Evolutionary conservation across 1,140 invertebrate species (phyloP), one percentile per base, ranked within the genome.

Genomic region (Diprion similis): DNA sequence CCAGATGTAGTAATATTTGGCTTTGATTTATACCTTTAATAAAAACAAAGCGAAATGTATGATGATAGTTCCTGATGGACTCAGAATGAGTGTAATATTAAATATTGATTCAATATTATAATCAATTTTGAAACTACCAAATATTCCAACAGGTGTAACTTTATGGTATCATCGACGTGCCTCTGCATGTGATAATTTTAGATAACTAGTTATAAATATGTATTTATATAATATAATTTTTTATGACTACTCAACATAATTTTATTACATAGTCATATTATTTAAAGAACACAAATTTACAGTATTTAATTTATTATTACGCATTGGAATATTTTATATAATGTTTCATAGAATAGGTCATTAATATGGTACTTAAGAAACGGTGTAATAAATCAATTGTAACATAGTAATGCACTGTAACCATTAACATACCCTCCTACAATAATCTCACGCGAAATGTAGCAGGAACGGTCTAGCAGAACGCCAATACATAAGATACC

Each of bases 141-240:
- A 8, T 59, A 59, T 59, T 59, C 51, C 51, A 59, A 59, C 11
- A 59, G 11, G n/a, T 59, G 51, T 59, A 9, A 59, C 51, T 59
- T 59, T 59, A 59, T 59, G 51, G n/a, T 59, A 59, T 59, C 9
- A 59, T 59, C 51, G 51, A 59, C 51, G 51, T 59, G 51, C 51
- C 51, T 59, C 51, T 9, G 51, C 51, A 59, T 59, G n/a, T 15
- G 51, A 59, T 59, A 59, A 59, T 59, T 59, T 59, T 15, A 59
- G 3, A 6, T 8, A 59, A 59, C 9, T 59, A 13, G 51, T 59
- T 59, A 59, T 59, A 59, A 59, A 59, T 59, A 59, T 59, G 11
- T 37, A 59, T 59, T 59, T 17, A 59, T 59, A 15, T 17, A 59
- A 15, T 59, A 8, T 59, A 59, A 59, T 59, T 15, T 9, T 15